phyloP scores from a whole-genome alignment of 1,140 invertebrate genomes.

The Zaprionus camerounensis region DNA sequence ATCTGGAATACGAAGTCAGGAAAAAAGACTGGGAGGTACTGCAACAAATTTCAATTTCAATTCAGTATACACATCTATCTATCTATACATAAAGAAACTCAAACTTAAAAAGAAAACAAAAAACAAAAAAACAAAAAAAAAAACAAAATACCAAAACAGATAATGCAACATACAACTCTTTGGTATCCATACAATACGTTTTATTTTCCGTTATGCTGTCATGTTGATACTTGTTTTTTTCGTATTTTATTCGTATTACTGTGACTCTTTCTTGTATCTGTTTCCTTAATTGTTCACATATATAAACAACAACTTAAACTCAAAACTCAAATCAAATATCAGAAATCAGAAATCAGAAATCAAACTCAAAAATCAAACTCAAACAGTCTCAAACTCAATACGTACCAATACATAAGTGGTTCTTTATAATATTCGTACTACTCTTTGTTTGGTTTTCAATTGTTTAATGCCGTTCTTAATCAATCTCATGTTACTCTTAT shows the following conservation, averaged over 20 bases:
- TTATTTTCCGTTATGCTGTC: constrained; percentile 39
- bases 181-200: constrained; percentile 24
- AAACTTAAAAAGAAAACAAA: background rate
- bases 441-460: constrained; percentile 50
- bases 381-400: constrained; percentile 26
- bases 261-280: constrained; percentile 50
- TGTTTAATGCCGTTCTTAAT: constrained; percentile 49
- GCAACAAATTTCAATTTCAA: constrained; percentile 80
- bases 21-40: constrained; percentile 99
- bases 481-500: constrained; percentile 39
- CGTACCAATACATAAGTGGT: constrained; percentile 44
- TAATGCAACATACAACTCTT: constrained; percentile 31
- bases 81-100: constrained; percentile 23
- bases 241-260: constrained; percentile 10
- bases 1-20: constrained; percentile 99
- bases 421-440: constrained; percentile 45
- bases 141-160: constrained; percentile 30
- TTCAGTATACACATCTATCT: constrained; percentile 17
- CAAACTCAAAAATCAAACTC: no score
- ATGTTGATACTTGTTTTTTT: constrained; percentile 32
- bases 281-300: constrained; percentile 49
- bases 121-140: constrained; percentile 38
- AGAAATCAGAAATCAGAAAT: no score
- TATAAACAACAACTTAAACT: constrained; percentile 24
- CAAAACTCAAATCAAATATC: constrained; percentile 2